Conservation (phyloP, 2,797 vertebrate species). For the Rhinella marina region DNA sequence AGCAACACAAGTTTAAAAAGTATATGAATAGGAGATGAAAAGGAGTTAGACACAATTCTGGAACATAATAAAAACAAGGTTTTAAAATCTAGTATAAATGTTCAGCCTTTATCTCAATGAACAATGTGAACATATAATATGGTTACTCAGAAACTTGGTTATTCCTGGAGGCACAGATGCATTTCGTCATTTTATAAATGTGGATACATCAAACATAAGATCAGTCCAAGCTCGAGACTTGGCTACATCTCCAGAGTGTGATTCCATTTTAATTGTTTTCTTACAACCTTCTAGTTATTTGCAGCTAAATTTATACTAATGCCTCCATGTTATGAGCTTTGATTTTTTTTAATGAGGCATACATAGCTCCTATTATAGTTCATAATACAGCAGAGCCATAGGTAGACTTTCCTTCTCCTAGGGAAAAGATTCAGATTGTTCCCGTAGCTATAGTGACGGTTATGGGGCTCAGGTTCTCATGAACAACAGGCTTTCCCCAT, state of each 20-base stretch:
- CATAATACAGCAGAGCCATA: no score
- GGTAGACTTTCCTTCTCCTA: no score
- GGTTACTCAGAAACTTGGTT: conserved; percentile 25
- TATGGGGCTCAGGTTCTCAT: no score
- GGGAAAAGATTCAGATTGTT: no score
- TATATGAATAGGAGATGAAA: conserved; percentile 34
- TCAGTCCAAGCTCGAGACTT: background rate
- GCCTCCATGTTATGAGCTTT: background rate
- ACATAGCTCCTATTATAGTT: no score
- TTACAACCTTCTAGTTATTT: background rate
- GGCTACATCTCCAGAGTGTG: background rate
- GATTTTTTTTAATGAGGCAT: no score
- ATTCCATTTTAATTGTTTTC: conserved; percentile 7
- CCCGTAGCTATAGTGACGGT: no score
- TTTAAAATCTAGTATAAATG: conserved; percentile 26
- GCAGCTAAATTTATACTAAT: background rate
- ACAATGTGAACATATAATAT: conserved; percentile 35
- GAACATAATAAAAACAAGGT: conserved; percentile 44
- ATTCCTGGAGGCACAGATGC: background rate
- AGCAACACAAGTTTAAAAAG: conserved; percentile 47
- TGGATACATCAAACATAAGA: conserved; percentile 8
- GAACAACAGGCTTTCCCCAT: no score
- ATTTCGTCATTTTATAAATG: background rate
- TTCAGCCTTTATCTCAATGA: conserved; percentile 37
- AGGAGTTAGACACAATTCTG: conserved; percentile 33